Base-by-base conservation (phyloP, 2,113 vertebrate species). In the Thunnus thynnus region DNA sequence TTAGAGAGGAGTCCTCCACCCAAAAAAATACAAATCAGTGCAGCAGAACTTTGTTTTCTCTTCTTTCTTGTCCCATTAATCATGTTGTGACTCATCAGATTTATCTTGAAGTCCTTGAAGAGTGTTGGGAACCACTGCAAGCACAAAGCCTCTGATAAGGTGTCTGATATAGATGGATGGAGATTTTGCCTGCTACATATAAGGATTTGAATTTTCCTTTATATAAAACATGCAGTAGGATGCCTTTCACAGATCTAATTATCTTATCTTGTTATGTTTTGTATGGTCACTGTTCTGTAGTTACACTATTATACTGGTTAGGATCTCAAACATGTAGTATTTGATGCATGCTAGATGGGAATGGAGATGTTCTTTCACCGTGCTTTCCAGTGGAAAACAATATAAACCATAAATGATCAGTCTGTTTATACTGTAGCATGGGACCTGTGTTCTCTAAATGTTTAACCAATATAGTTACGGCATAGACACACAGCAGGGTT, bases 381-480 rank as follows among this genome's bases (percentile, higher is more conserved):
- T 47, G 7, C 36, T 57, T 72, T 54, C n/a, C 47, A 12, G 1
- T 66, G 18, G 47, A 41, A 78, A 82, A 74, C 63, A 63, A 82
- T 32, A 64, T 3, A 55, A 75, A 0, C 48, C 20, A 22, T 18
- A 13, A 13, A 41, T 14, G 27, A 13, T 16, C 56, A 13, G 32
- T 57, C 27, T 67, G 16, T 71, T 64, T 55, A 32, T 72, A n/a
- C 60, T 72, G 68, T 44, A 80, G 16, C 9, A 30, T 3, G 3
- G 14, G 30, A 27, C 5, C 48, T 3, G 7, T 72, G 6, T 22
- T 74, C 50, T 63, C 12, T 67, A 5, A 72, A 54, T 77, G 46
- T 77, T 85, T 83, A 56, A 76, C 71, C 50, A 63, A 50, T 11
- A 64, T 4, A 78, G 56, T 18, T 46, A 52, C 9, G 56, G n/a